Base-by-base conservation (phyloP, 2,797 vertebrate species). In the Ispidina lecontei region DNA sequence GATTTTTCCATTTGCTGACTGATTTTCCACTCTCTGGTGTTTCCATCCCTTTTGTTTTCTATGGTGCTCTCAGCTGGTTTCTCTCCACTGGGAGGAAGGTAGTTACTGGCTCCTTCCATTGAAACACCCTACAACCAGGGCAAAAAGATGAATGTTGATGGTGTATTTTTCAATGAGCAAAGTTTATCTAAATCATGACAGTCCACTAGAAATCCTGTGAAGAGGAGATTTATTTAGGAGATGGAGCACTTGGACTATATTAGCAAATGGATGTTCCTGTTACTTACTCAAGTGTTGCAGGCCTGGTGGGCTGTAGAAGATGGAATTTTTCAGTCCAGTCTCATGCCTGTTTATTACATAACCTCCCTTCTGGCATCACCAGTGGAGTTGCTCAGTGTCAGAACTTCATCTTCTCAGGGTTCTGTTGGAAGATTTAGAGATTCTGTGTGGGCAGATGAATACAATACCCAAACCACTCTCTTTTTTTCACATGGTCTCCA, bases 141-240 rank as follows among this genome's bases (percentile, higher is more conserved):
- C 62, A 72, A 65, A 84, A 74, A 80, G 75, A 80, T 83, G 11
- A 47, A 59, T 77, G 78, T 54, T 59, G 62, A 20, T n/a, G 55
- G 31, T 55, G 39, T 74, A 44, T 92, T 89, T 93, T 84, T 77
- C 72, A 89, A 20, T 89, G 70, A 12, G 14, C 33, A 41, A 60
- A 58, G 89, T 87, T 93, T 70, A 52, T 82, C 52, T 82, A 43
- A 73, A 64, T 90, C 64, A 23, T 64, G 67, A 25, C 44, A 33
- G 51, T 75, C 14, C 52, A 39, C 67, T 64, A 54, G 75, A 82
- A 80, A 58, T 84, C 81, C 77, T 87, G 25, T 15, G 5, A 80
- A 62, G 65, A 72, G 75, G 43, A 1, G 84, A 55, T 82, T 95
- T 90, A 16, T 89, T 95, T 44, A 83, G 82, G 82, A 89, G 84